A percentile compares a stretch with the other conserved stretches of the same genome.
Conservation (phyloP, 2,113 vertebrate genomes). For the Callionymus lyra region DNA sequence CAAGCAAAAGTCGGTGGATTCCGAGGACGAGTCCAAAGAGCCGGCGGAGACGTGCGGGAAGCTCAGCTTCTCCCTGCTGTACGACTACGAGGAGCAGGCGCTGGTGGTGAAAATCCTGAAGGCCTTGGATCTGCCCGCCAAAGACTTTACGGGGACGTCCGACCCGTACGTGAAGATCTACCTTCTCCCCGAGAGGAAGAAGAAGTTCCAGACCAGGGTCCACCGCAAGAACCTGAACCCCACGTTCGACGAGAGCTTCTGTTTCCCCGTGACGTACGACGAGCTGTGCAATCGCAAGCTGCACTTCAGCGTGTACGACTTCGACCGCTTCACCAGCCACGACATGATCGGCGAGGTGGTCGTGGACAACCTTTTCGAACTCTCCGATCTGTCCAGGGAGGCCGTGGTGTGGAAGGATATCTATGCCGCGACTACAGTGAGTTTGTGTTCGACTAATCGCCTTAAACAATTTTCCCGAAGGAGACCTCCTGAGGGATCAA, state of each 20-base stretch:
- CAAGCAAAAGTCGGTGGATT: slow-evolving; percentile 96
- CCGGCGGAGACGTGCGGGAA: slow-evolving; percentile 87
- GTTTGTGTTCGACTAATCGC: slow-evolving; percentile 46
- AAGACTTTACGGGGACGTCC: slow-evolving; percentile 91
- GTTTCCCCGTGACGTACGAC: slow-evolving; percentile 86
- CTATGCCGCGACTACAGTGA: slow-evolving; percentile 87
- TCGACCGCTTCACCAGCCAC: slow-evolving; percentile 97
- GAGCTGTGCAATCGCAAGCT: slow-evolving; percentile 90
- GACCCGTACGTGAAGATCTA: slow-evolving; percentile 98
- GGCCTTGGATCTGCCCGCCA: slow-evolving; percentile 90
- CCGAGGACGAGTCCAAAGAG: slow-evolving; percentile 74
- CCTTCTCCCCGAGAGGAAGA: slow-evolving; percentile 92
- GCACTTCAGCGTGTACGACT: slow-evolving; percentile 96
- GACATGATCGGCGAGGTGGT: slow-evolving; percentile 98
- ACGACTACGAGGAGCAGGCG: slow-evolving; percentile 89
- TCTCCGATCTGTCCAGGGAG: slow-evolving; percentile 92
- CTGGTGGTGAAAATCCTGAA: slow-evolving; percentile 87
- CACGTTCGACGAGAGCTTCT: slow-evolving; percentile 86
- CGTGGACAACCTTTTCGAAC: slow-evolving; percentile 96
- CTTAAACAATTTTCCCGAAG: too few species aligned
- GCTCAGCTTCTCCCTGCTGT: slow-evolving; percentile 84
- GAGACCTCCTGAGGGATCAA: too few species aligned
- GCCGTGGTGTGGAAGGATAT: slow-evolving; percentile 97
- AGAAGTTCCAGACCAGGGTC: slow-evolving; percentile 95
- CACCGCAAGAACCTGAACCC: slow-evolving; percentile 97